Evolutionary conservation across 2,888 invertebrate species (phyloP).

Genomic region (Lycaena phlaeas): DNA sequence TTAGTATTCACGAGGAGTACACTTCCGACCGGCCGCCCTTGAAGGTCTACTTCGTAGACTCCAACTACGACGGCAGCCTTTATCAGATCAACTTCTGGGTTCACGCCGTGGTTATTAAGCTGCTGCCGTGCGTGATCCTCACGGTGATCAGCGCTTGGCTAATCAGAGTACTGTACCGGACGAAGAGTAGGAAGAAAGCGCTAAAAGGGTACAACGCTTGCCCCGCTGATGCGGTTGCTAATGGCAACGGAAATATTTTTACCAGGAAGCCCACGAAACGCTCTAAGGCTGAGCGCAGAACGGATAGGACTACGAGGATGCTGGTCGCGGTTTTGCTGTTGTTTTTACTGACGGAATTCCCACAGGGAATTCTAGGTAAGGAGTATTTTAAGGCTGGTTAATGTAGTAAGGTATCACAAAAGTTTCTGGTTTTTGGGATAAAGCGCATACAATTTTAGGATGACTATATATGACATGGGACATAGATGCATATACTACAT

Average conservation of each 20-base stretch:
- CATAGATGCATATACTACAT: no score
- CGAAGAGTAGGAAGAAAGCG: slow-evolving; percentile 77
- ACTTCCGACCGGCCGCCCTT: slow-evolving; percentile 35
- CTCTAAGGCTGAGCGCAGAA: slow-evolving; percentile 53
- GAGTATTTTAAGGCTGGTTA: no score
- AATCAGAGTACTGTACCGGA: slow-evolving; percentile 80
- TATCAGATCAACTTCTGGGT: slow-evolving; percentile 86
- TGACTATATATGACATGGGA: no score
- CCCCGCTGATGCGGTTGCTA: slow-evolving; percentile 41
- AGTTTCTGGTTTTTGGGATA: no score
- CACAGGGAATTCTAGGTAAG: slow-evolving; percentile 81
- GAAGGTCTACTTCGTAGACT: slow-evolving; percentile 64
- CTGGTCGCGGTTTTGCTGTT: slow-evolving; percentile 88
- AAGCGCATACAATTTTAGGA: no score
- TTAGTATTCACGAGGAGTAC: slow-evolving; percentile 51
- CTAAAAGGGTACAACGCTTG: slow-evolving; percentile 66
- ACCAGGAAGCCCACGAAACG: slow-evolving; percentile 53
- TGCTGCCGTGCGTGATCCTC: slow-evolving; percentile 84
- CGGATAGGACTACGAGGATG: slow-evolving; percentile 91
- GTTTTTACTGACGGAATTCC: slow-evolving; percentile 92
- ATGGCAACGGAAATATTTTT: slow-evolving; percentile 51
- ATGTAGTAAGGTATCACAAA: no score
- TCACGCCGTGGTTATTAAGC: slow-evolving; percentile 84
- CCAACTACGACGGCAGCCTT: slow-evolving; percentile 71
- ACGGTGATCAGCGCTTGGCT: slow-evolving; percentile 82